Conservation (phyloP, 2,113 vertebrate species). For the Centropus bengalensis region DNA sequence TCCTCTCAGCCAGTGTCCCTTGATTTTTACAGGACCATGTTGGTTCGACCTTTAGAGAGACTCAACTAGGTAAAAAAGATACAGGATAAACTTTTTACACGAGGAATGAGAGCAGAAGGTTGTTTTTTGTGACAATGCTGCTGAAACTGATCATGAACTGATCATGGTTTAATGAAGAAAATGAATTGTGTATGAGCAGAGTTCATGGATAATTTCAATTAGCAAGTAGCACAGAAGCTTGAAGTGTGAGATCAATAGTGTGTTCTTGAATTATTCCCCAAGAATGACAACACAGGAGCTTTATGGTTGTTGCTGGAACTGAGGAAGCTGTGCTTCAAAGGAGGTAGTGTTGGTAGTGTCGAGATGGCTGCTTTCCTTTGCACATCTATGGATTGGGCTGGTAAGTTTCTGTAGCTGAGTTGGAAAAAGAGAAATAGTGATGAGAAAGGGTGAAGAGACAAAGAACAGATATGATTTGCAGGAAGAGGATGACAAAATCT, state of each 20-base stretch:
- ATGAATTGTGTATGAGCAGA: neutral
- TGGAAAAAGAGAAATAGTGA: neutral
- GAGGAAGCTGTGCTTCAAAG: neutral
- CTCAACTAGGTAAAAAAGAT: neutral
- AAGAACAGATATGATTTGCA: neutral
- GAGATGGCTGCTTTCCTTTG: neutral
- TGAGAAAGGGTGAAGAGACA: neutral
- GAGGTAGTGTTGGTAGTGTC: neutral
- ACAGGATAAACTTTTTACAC: neutral
- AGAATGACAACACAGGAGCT: neutral
- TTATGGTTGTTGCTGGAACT: neutral
- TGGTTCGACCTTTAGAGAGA: neutral
- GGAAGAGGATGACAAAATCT: neutral
- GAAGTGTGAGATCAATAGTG: neutral
- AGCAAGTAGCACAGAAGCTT: neutral
- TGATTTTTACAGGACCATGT: neutral
- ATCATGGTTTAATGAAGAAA: neutral
- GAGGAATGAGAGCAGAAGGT: neutral
- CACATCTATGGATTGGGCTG: neutral
- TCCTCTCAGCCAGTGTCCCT: neutral
- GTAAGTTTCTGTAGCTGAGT: neutral
- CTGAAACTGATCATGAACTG: neutral
- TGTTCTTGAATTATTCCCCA: neutral
- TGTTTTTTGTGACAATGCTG: neutral
- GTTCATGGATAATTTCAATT: neutral